These are phyloP conservation scores for Morinoia aosen DNA, from an alignment of 2,888 invertebrate genomes.

Conservation along the genomic window DNA sequence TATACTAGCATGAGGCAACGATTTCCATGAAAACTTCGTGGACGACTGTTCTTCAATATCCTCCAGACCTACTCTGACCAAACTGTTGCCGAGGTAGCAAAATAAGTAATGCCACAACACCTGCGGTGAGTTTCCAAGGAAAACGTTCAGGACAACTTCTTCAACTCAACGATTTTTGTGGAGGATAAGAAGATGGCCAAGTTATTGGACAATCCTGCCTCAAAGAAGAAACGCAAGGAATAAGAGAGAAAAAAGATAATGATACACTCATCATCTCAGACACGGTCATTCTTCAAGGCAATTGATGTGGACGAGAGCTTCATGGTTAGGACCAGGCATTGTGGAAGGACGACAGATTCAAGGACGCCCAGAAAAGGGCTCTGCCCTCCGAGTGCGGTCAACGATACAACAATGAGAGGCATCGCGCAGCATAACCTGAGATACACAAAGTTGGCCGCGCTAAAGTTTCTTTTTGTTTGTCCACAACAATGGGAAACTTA, in stretches of 20 bases:
- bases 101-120: not conserved
- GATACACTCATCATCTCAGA: not conserved
- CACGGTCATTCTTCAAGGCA: not conserved
- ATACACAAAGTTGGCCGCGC: not conserved
- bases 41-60: conserved; percentile 17
- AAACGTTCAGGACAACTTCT: not conserved
- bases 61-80: conserved; percentile 21
- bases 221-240: not conserved
- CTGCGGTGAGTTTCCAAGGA: not conserved
- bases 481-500: not conserved
- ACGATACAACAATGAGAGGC: not conserved
- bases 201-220: not conserved
- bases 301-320: not conserved
- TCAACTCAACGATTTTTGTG: conserved; percentile 14
- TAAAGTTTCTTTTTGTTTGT: not conserved
- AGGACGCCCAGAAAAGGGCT: conserved; percentile 1
- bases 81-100: not conserved
- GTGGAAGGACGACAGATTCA: conserved; percentile 16
- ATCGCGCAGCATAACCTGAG: not conserved
- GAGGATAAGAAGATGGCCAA: conserved; percentile 6
- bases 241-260: not conserved
- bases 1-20: not conserved
- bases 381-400: conserved; percentile 35
- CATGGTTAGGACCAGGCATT: not conserved
- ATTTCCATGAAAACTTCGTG: conserved; percentile 1